phyloP scores from a whole-genome alignment of 2,888 invertebrate species.

The Aporophyla nigra region DNA sequence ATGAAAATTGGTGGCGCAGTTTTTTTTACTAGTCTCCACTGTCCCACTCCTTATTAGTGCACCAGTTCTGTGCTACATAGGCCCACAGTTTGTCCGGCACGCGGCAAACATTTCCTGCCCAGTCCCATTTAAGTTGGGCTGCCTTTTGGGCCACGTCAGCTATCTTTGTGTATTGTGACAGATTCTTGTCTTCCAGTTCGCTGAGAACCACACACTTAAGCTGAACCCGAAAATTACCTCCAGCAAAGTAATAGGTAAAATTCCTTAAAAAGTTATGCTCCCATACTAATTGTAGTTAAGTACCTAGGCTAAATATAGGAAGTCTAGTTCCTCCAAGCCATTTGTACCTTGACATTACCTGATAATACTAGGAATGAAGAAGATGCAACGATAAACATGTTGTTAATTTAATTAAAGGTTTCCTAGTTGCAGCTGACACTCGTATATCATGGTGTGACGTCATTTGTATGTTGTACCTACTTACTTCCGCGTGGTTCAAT shows the following conservation, averaged over 20 bases:
- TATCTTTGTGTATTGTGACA: neutral
- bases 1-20: too few relatives aligned
- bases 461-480: constrained; percentile 28
- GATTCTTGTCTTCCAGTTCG: neutral
- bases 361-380: constrained; percentile 37
- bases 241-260: neutral
- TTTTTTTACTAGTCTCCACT: too few relatives aligned
- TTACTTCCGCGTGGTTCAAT: constrained; percentile 56
- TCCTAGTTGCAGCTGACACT: constrained; percentile 38
- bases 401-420: constrained; percentile 57
- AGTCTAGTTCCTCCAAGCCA: neutral
- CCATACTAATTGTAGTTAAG: neutral
- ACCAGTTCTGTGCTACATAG: too few relatives aligned
- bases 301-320: neutral
- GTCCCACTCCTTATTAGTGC: too few relatives aligned
- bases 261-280: neutral
- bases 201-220: neutral
- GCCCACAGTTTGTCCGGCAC: too few relatives aligned
- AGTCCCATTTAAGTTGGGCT: too few relatives aligned
- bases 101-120: too few relatives aligned
- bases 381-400: constrained; percentile 61
- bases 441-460: constrained; percentile 58
- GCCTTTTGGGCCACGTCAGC: too few relatives aligned
- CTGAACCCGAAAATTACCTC: neutral
- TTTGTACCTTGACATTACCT: constrained; percentile 47